Conservation (phyloP, 2,888 invertebrate genomes). For the Hoplodrina ambigua region DNA sequence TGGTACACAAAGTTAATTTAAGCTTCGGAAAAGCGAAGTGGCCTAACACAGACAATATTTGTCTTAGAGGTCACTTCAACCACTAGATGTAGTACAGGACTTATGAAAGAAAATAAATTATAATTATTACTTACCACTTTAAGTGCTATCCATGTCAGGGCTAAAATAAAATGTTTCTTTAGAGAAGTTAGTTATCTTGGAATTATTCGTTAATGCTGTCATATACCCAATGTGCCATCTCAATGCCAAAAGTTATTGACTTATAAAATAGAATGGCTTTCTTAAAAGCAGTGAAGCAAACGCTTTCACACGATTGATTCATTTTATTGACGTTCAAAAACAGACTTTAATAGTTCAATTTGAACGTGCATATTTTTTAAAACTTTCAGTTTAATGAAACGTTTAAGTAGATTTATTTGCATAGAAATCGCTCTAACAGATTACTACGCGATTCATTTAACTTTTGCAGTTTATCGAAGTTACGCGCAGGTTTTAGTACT, state of each 20-base stretch:
- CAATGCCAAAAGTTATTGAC: neutral
- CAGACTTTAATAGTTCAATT: neutral
- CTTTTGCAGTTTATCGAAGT: slow-evolving; percentile 10
- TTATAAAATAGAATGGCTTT: too few relatives aligned
- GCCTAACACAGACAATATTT: too few relatives aligned
- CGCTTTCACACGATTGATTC: neutral
- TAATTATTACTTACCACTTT: too few relatives aligned
- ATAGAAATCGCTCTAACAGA: neutral
- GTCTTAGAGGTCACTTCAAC: too few relatives aligned
- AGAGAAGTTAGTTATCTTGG: too few relatives aligned
- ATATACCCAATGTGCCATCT: neutral
- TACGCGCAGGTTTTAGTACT: slow-evolving; percentile 2
- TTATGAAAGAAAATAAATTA: too few relatives aligned
- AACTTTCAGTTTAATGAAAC: neutral
- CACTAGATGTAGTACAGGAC: too few relatives aligned
- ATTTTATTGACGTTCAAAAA: neutral
- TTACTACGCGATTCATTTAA: slow-evolving; percentile 12
- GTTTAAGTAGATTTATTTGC: neutral
- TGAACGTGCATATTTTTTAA: neutral
- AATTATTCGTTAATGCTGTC: too few relatives aligned
- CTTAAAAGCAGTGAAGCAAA: neutral
- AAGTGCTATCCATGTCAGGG: too few relatives aligned
- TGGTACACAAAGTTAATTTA: too few relatives aligned
- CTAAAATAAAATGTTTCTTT: too few relatives aligned
- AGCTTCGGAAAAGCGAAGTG: too few relatives aligned